Percentiles rank a stretch among this genome's conserved stretches.
These are phyloP conservation scores for Lipotes vexillifer DNA, from an alignment of 2,113 vertebrate species.

Conservation along the genomic window DNA sequence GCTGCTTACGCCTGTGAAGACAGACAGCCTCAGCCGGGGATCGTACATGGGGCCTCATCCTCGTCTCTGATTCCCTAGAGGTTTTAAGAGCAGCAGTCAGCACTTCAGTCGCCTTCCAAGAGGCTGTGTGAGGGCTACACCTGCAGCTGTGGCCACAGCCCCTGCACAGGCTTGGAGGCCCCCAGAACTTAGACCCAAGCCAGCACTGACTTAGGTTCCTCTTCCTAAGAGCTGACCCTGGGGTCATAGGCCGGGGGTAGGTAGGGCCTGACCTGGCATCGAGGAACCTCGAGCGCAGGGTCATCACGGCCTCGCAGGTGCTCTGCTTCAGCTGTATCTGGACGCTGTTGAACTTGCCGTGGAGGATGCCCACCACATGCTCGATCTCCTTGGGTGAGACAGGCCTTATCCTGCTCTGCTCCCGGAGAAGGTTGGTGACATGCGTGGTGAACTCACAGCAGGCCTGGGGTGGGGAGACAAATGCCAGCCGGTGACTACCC, in stretches of 20 bases:
- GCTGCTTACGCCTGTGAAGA: slow-evolving; percentile 84
- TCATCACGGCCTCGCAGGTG: slow-evolving; percentile 92
- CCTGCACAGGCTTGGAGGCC: neutral
- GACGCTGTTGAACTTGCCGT: slow-evolving; percentile 92
- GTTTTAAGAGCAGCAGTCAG: neutral
- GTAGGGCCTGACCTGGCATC: slow-evolving; percentile 82
- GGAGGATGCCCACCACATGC: slow-evolving; percentile 89
- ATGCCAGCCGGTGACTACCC: neutral
- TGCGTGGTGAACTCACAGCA: slow-evolving; percentile 93
- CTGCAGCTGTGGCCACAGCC: rapidly evolving
- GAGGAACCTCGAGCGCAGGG: slow-evolving; percentile 86
- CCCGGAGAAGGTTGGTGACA: slow-evolving; percentile 91
- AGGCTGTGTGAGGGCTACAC: neutral
- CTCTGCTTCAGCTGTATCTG: slow-evolving; percentile 95
- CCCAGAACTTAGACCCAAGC: neutral
- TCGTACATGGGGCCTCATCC: rapidly evolving
- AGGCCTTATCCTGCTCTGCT: slow-evolving; percentile 90
- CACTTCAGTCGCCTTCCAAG: neutral
- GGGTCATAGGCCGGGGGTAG: rapidly evolving
- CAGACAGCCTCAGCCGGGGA: neutral
- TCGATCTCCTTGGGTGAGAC: slow-evolving; percentile 90
- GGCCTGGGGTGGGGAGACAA: slow-evolving; percentile 78
- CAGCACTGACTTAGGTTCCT: neutral
- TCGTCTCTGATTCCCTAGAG: neutral
- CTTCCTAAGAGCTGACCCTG: neutral